Conservation (phyloP, 2,113 vertebrate genomes). For the Ondatra zibethicus region DNA sequence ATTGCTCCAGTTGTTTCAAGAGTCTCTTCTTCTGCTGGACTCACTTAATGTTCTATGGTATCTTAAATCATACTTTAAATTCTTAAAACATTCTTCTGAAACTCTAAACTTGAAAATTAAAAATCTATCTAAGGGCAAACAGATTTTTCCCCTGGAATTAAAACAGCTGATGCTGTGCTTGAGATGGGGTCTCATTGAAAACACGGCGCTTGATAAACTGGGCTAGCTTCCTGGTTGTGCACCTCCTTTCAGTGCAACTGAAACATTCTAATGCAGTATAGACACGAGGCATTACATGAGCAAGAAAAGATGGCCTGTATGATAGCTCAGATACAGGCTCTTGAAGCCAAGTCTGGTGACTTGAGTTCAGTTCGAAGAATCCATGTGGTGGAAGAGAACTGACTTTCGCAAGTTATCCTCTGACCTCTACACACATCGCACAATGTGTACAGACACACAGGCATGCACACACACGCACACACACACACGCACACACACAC, state of each 20-base stretch:
- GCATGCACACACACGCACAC: too few relatives aligned
- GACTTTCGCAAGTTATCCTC: too few relatives aligned
- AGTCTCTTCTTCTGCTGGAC: not conserved
- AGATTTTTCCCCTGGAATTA: not conserved
- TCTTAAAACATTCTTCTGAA: conserved; percentile 6
- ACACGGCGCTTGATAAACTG: not conserved
- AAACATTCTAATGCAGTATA: not conserved
- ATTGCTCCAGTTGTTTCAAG: not conserved
- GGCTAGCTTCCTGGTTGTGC: not conserved
- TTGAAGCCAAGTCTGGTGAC: too few relatives aligned
- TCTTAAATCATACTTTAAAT: not conserved
- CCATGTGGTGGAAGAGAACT: not conserved
- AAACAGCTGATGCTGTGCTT: not conserved
- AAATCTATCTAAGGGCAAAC: not conserved
- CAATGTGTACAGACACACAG: not conserved
- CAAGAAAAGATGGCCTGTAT: not conserved
- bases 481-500: not conserved
- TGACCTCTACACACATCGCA: too few relatives aligned
- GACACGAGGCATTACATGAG: not conserved
- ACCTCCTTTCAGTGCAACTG: not conserved
- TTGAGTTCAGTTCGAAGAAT: too few relatives aligned
- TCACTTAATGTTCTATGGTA: not conserved
- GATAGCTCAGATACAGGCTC: not conserved
- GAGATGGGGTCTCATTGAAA: conserved; percentile 21
- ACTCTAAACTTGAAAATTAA: not conserved